Conservation (phyloP, 2,113 vertebrate species). For the Rhagologus leucostigma region DNA sequence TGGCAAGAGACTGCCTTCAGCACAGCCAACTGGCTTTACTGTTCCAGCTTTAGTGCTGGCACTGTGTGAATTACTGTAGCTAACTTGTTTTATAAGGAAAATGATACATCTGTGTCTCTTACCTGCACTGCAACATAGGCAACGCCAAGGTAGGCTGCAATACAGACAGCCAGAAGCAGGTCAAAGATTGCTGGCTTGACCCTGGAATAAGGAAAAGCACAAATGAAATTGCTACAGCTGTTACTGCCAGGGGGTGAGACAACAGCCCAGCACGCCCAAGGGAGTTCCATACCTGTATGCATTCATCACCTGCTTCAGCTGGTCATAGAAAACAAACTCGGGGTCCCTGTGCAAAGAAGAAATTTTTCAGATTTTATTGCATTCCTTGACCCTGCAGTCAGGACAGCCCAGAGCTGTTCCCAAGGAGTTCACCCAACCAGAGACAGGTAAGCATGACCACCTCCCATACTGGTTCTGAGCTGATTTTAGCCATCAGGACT, state of each 20-base stretch:
- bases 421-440: neutral
- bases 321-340: conserved; percentile 98
- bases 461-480: neutral
- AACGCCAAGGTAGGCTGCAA: conserved; percentile 90
- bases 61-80: neutral
- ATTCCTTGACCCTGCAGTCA: neutral
- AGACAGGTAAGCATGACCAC: neutral
- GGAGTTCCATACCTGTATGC: conserved; percentile 86
- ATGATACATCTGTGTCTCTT: neutral
- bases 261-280: neutral
- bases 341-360: conserved; percentile 82
- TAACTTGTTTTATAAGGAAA: neutral
- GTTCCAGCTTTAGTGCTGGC: neutral
- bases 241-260: neutral
- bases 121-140: conserved; percentile 95
- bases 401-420: neutral
- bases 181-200: conserved; percentile 99
- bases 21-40: neutral
- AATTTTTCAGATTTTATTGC: neutral
- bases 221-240: neutral
- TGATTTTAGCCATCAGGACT: neutral
- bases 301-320: conserved; percentile 98
- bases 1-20: neutral
- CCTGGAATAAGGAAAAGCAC: conserved; percentile 63
- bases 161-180: conserved; percentile 91